Evolutionary conservation across 1,140 invertebrate species (phyloP), one percentile per base, ranked within the genome.

Genomic region (Lamellibrachia luymesi): DNA sequence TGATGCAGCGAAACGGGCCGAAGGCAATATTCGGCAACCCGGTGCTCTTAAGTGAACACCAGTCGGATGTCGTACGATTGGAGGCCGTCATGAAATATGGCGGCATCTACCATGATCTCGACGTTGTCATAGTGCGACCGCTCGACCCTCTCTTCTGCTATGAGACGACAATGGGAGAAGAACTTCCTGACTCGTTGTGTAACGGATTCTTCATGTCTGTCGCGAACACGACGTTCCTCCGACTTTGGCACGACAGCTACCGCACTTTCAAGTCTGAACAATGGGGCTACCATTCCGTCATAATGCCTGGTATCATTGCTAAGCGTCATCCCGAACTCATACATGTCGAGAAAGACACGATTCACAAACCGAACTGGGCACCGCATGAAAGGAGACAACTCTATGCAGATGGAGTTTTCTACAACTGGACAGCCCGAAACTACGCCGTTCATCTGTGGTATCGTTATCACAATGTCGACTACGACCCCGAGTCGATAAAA

Each of bases 171-270:
- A 27, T 93, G 22, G 93, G 93, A 27, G 90, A 93, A 27, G 94
- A 94, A 38, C 56, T 93, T 38, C 93, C 49, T 93, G 94, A 64
- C 92, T 94, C 93, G 64, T 94, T 96, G 80, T 95, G 95, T 27
- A 95, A 94, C 89, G 95, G 96, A 94, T 94, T 96, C 25, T 90
- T 96, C 51, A 94, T 96, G 91, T 95, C 94, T 13, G 94, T 95
- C 51, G 95, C 94, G 93, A 94, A 95, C 91, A 95, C 96, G 4
- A 93, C 95, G 91, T 95, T 96, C 93, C 92, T 96, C 25, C 92
- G 94, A 51, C 90, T 94, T 13, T 95, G 95, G 95, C 91, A 96
- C 89, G 94, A 95, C n/a, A 93, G 95, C 27, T 96, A 96, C 91
- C 49, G 10, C 49, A 91, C 91, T 51, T 91, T 91, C 51, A n/a